These are phyloP conservation scores for Apoda limacodes DNA, from an alignment of 2,888 invertebrate genomes.

Conservation along the genomic window DNA sequence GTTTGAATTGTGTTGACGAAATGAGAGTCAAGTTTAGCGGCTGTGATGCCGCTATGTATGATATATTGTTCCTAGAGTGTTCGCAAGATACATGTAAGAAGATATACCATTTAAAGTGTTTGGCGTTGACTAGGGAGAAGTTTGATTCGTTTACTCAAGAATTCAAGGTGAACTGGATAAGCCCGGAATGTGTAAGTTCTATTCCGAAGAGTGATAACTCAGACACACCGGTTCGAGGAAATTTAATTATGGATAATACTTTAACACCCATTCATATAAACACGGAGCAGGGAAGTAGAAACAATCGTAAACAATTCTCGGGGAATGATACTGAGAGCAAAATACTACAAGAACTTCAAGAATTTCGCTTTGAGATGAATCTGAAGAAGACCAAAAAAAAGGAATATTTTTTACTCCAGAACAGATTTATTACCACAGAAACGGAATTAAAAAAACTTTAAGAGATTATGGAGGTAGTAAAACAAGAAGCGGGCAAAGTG, in stretches of 20 bases:
- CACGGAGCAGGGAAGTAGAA: too few relatives aligned
- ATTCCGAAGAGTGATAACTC: conserved; percentile 1
- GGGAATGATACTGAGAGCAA: background rate
- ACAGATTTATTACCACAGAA: background rate
- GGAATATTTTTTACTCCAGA: background rate
- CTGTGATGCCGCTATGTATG: conserved; percentile 7
- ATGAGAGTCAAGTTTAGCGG: conserved; percentile 10
- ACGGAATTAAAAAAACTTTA: conserved; percentile 1
- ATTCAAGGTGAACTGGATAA: conserved; percentile 8
- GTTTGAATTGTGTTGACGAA: too few relatives aligned
- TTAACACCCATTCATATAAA: background rate
- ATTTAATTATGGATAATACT: conserved; percentile 1
- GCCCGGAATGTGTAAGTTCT: conserved; percentile 3
- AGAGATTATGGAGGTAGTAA: conserved; percentile 1
- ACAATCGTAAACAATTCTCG: too few relatives aligned
- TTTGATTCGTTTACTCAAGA: too few relatives aligned
- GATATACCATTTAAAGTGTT: conserved; percentile 8
- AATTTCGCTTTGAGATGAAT: conserved; percentile 1
- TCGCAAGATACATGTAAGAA: conserved; percentile 8
- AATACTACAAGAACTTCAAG: background rate
- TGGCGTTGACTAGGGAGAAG: conserved; percentile 2
- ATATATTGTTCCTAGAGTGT: conserved; percentile 10
- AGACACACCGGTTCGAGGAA: too few relatives aligned
- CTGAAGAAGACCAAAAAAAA: background rate
- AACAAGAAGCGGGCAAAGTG: conserved; percentile 2